Conservation (phyloP, 2,888 invertebrate species). For the Notocelia uddmanniana region DNA sequence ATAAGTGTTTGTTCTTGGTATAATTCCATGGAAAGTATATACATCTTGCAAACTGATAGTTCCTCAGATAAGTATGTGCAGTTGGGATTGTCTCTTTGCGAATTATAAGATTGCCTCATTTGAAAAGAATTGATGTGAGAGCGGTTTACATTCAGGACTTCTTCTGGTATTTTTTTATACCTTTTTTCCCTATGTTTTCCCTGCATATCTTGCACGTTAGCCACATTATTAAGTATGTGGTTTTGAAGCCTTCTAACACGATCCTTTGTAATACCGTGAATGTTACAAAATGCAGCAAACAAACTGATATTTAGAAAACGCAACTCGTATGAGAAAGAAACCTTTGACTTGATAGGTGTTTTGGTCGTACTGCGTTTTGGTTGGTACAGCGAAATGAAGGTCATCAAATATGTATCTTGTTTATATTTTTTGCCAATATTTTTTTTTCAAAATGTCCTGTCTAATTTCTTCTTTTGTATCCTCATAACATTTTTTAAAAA, state of each 20-base stretch:
- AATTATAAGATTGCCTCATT: not conserved
- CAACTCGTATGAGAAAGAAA: too few species aligned
- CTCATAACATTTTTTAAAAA: too few species aligned
- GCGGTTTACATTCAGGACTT: not conserved
- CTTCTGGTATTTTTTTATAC: constrained; percentile 1
- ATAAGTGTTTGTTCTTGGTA: not conserved
- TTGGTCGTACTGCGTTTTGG: too few species aligned
- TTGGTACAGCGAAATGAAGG: too few species aligned
- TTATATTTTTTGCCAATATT: too few species aligned
- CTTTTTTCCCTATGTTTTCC: not conserved
- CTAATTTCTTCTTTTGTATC: too few species aligned
- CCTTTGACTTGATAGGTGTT: too few species aligned
- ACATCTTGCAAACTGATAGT: not conserved
- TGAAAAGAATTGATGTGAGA: not conserved
- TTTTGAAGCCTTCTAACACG: constrained; percentile 12
- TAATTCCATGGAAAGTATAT: not conserved
- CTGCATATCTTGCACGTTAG: not conserved
- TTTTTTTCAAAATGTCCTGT: too few species aligned
- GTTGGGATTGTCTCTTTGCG: not conserved
- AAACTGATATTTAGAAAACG: too few species aligned
- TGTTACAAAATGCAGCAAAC: not conserved
- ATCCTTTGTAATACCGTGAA: constrained; percentile 10
- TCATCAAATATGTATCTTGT: too few species aligned
- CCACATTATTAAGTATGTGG: constrained; percentile 6
- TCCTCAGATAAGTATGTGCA: constrained; percentile 6